Evolutionary conservation across 2,797 vertebrate species (phyloP).

Genomic region (Rhinella marina): DNA sequence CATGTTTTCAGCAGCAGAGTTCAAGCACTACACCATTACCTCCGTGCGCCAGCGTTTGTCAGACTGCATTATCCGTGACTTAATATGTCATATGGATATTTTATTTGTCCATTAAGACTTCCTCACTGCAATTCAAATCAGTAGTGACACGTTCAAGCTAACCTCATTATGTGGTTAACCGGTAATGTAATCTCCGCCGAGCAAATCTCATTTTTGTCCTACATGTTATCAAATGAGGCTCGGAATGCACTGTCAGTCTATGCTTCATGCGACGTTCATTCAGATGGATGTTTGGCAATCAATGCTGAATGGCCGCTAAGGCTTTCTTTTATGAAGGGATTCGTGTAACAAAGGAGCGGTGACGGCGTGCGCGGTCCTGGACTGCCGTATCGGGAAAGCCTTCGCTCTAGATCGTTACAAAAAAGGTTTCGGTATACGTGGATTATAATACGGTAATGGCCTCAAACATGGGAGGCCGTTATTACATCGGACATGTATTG

Average conservation of each 20-base stretch:
- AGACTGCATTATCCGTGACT: constrained; percentile 34
- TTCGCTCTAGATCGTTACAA: constrained; percentile 39
- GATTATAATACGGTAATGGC: constrained; percentile 37
- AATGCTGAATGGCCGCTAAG: constrained; percentile 68
- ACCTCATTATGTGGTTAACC: constrained; percentile 68
- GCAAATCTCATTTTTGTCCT: constrained; percentile 82
- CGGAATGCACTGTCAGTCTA: constrained; percentile 77
- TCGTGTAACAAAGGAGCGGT: constrained; percentile 21
- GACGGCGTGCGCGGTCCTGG: background rate
- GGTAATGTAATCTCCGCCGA: constrained; percentile 78
- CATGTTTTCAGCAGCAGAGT: background rate
- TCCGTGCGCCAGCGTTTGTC: constrained; percentile 16
- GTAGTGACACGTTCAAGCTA: constrained; percentile 69
- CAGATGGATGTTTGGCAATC: constrained; percentile 81
- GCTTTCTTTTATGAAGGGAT: constrained; percentile 19
- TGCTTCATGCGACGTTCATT: constrained; percentile 84
- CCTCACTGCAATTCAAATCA: constrained; percentile 53
- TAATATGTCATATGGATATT: constrained; percentile 45
- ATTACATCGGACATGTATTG: constrained; percentile 33
- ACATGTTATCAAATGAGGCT: constrained; percentile 78
- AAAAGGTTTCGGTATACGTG: background rate
- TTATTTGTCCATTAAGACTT: constrained; percentile 53
- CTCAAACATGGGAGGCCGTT: background rate
- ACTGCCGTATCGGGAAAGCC: background rate
- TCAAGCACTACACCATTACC: background rate